Conservation (phyloP, 2,113 vertebrate species). For the Girardinichthys multiradiatus region DNA sequence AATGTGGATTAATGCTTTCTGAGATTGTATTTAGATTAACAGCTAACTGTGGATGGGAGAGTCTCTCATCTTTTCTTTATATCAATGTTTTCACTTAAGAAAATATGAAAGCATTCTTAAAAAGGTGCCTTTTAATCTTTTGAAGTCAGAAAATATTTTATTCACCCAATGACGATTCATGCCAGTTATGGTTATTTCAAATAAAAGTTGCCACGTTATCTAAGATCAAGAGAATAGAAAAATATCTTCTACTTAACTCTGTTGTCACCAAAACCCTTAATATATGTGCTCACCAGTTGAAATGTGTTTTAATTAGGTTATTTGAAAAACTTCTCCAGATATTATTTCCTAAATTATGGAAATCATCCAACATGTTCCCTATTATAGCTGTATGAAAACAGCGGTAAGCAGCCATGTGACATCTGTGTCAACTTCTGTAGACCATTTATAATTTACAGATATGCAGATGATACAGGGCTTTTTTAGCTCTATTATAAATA, state of each 20-base stretch:
- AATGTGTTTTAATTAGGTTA: background rate
- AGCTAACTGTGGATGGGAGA: background rate
- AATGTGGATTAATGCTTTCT: constrained; percentile 9
- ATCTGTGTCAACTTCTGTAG: too few relatives aligned
- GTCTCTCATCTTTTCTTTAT: background rate
- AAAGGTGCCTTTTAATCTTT: background rate
- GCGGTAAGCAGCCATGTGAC: background rate
- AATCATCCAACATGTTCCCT: background rate
- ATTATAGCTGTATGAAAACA: background rate
- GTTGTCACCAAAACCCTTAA: too few relatives aligned
- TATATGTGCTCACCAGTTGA: too few relatives aligned
- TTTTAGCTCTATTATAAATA: too few relatives aligned
- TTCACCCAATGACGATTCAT: background rate
- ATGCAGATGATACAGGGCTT: too few relatives aligned
- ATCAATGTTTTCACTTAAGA: background rate
- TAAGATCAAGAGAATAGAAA: too few relatives aligned
- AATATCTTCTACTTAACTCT: too few relatives aligned
- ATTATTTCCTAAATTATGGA: background rate
- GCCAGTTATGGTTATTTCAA: background rate
- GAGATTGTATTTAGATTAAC: constrained; percentile 8
- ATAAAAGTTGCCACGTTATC: too few relatives aligned
- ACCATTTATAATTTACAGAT: too few relatives aligned
- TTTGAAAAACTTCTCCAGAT: background rate
- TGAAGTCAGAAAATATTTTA: background rate
- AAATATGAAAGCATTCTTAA: background rate